These are phyloP conservation scores for Theretra japonica DNA, from an alignment of 2,888 invertebrate genomes.

Conservation along the genomic window DNA sequence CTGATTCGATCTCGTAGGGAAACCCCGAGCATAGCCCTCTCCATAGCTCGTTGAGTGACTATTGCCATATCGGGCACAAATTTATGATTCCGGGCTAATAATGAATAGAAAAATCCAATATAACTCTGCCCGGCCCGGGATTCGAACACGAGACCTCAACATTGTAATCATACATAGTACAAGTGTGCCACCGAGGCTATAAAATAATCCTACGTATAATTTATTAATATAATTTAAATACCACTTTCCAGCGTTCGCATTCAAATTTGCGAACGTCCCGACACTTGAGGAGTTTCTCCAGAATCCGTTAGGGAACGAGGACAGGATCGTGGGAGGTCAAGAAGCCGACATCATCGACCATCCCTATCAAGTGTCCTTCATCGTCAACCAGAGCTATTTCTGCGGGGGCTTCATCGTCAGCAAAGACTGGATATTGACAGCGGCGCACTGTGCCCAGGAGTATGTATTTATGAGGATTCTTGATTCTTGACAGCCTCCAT, in stretches of 20 bases:
- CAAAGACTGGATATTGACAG: conserved; percentile 74
- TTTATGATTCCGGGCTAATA: too few species aligned
- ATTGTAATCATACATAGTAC: too few species aligned
- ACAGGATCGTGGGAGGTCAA: conserved; percentile 74
- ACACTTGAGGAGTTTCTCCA: conserved; percentile 43
- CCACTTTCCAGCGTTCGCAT: conserved; percentile 39
- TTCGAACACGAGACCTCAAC: too few species aligned
- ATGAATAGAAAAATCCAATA: too few species aligned
- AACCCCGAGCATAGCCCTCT: too few species aligned
- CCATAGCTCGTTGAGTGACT: too few species aligned
- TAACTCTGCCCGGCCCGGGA: too few species aligned
- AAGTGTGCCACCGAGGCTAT: too few species aligned
- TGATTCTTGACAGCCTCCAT: background rate
- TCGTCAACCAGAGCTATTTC: conserved; percentile 70
- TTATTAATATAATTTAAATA: background rate
- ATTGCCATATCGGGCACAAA: too few species aligned
- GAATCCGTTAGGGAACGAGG: conserved; percentile 44
- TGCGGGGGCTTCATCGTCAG: conserved; percentile 81
- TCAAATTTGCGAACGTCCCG: conserved; percentile 41
- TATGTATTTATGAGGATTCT: conserved; percentile 49
- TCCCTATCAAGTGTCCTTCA: conserved; percentile 77
- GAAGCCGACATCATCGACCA: conserved; percentile 68
- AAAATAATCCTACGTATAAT: too few species aligned
- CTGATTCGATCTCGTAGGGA: too few species aligned
- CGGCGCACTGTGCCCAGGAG: conserved; percentile 79